phyloP scores from a whole-genome alignment of 2,797 vertebrate species.

The Hemibagrus guttatus region DNA sequence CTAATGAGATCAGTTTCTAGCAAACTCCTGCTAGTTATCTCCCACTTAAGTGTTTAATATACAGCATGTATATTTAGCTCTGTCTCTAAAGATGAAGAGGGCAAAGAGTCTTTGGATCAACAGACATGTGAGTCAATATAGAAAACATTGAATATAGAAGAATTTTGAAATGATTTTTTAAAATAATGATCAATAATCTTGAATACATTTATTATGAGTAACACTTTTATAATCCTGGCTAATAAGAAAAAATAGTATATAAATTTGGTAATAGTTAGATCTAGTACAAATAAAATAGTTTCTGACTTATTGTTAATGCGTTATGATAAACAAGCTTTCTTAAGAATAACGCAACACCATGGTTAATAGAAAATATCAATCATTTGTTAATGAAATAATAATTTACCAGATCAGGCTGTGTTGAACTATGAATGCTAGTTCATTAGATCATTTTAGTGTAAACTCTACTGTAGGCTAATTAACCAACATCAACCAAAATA shows the following conservation, averaged over 20 bases:
- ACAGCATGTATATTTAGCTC: not conserved
- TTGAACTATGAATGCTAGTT: not conserved
- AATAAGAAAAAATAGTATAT: not conserved
- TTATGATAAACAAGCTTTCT: not conserved
- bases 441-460: not conserved
- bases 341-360: not conserved
- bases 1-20: not conserved
- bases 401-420: not conserved
- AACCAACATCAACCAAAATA: not conserved
- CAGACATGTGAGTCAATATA: not conserved
- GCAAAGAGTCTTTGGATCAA: not conserved
- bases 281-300: not conserved
- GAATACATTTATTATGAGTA: not conserved
- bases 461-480: not conserved
- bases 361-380: not conserved
- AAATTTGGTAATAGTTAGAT: too few species aligned
- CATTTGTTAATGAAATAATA: not conserved
- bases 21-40: not conserved
- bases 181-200: not conserved
- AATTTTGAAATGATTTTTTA: not conserved
- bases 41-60: not conserved
- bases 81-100: not conserved
- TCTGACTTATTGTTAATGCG: not conserved
- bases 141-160: not conserved
- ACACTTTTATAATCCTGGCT: not conserved